Base-by-base conservation (phyloP, 2,797 vertebrate genomes). In the Macropodus opercularis region DNA sequence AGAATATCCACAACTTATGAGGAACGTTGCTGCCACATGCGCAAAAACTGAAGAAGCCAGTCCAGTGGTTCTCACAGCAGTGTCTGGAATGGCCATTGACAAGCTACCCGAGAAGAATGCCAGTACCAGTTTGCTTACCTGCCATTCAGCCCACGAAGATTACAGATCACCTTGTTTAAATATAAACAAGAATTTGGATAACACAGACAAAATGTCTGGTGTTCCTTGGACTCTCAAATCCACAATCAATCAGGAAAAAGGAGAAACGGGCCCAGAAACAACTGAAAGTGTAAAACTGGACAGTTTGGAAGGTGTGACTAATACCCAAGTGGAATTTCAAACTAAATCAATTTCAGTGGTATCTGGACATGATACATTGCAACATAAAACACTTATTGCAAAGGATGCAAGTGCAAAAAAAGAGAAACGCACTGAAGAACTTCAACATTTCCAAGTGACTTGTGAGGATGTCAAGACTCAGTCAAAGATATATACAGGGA, bases 1-100 rank as follows among this genome's bases (percentile, higher is more conserved):
- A 85, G 82, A 74, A 31, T 64, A 47, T 58, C 48, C 24, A 54
- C 36, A 55, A 35, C 47, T 63, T 34, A 27, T 49, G 50, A 4
- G 3, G 35, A 19, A 52, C 0, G 51, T 49, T 42, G 43, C 63
- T 26, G 27, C 43, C 24, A 29, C 26, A 29, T 58, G 24, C 26
- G 39, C 44, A 50, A 60, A 62, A 34, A 63, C 21, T 22, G 51
- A 78, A 36, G 59, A 69, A 2, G 19, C 50, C 21, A 18, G 15
- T 50, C 46, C 63, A n/a, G 26, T 46, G 22, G 27, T 63, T 42
- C 23, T 69, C 18, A 22, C 22, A 0, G 11, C 71, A 11, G 0
- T 41, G 19, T 15, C 32, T 36, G 21, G n/a, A 42, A 6, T 26
- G 12, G 14, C 31, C 7, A 11, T n/a, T 14, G 35, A 35, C 8